Percentiles rank a stretch among this genome's conserved stretches.
phyloP scores from a whole-genome alignment of 2,888 invertebrate species.

The Phyllotreta cruciferae region DNA sequence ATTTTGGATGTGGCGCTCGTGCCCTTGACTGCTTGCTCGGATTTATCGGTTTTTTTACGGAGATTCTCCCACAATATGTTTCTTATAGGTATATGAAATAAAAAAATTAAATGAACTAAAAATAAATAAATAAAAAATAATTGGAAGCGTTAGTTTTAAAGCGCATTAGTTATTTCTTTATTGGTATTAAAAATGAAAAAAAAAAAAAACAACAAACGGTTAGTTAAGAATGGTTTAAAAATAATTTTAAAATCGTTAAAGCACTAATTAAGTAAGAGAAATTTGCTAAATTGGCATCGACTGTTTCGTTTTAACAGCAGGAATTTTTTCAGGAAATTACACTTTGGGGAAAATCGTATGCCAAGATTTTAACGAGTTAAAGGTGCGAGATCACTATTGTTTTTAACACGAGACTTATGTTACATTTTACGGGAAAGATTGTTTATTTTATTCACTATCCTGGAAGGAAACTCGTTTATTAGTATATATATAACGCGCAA shows the following conservation, averaged over 20 bases:
- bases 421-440: too few species aligned
- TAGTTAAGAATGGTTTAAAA: too few species aligned
- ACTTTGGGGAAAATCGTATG: background rate
- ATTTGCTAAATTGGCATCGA: constrained; percentile 11
- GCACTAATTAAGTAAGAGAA: constrained; percentile 14
- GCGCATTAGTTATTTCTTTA: background rate
- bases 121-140: constrained; percentile 30
- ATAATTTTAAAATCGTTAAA: too few species aligned
- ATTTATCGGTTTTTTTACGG: constrained; percentile 36
- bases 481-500: too few species aligned
- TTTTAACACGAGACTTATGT: too few species aligned
- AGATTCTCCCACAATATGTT: constrained; percentile 48
- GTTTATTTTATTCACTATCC: too few species aligned
- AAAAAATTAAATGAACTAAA: constrained; percentile 39
- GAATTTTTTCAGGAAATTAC: background rate
- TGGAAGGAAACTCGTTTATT: too few species aligned
- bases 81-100: constrained; percentile 50
- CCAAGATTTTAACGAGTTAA: background rate
- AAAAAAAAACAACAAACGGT: constrained; percentile 25
- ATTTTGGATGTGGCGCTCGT: constrained; percentile 43
- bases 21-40: constrained; percentile 27
- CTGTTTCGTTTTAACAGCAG: constrained; percentile 11
- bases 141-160: background rate
- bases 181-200: constrained; percentile 42
- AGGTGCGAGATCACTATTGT: too few species aligned